Evolutionary conservation across 2,113 vertebrate genomes (phyloP), one percentile per base, ranked within the genome.

Genomic region (Ariopsis seemanni): DNA sequence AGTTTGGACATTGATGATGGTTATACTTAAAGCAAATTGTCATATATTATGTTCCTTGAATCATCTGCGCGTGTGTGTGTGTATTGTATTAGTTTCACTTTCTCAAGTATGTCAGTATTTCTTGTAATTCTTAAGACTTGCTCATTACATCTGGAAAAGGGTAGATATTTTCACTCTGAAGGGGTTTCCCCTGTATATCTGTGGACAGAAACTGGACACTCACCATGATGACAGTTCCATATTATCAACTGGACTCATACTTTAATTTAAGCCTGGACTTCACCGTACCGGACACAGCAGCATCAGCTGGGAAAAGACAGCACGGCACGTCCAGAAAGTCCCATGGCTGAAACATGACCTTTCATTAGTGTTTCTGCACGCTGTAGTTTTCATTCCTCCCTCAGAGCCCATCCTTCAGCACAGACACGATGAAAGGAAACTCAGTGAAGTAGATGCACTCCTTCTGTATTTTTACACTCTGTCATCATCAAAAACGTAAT

Each of bases 191-290:
- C 82, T 18, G 25, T 83, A 17, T 5, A 53, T 42, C 14, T 27
- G 1, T 83, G 88, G 52, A 80, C 2, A 82, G 93, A 88, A 93
- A 94, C 89, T 17, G 22, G 57, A 80, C 90, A 88, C 91, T 91
- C 90, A 85, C 20, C 74, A 85, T 92, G 91, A 89, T 60, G 69
- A 92, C 87, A 85, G 92, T 78, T 89, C 88, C 86, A 90, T 91
- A 85, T 93, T 89, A 91, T 74, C 86, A 42, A 15, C 27, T 81
- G 57, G 22, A 78, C 91, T 90, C 69, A 20, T 52, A 58, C 74
- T 92, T 92, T 93, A 93, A 93, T 93, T 94, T 93, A 90, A 91
- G 91, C 75, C 12, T 86, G 88, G 90, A 89, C 89, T 90, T 89
- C 85, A 78, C 86, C 89, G 79, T 85, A 42, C 52, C 79, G 52